Conservation (phyloP, 2,113 vertebrate species). For the Neogobius melanostomus region DNA sequence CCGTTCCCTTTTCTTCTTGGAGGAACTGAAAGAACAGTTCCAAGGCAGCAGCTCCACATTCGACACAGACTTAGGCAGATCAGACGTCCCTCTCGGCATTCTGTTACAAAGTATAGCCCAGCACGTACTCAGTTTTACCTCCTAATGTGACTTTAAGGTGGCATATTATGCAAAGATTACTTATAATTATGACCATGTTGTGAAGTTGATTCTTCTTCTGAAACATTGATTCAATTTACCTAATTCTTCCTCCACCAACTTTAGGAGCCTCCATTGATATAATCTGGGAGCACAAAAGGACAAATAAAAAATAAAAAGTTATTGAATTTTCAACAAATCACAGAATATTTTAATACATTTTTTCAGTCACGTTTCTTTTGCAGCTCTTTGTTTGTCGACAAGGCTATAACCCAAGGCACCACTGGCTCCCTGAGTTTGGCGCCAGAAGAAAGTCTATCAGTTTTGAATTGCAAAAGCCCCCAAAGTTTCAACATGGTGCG, state of each 20-base stretch:
- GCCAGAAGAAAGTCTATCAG: background rate
- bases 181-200: too few species aligned
- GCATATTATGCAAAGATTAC: too few species aligned
- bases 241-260: too few species aligned
- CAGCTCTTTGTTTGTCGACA: background rate
- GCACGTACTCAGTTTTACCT: too few species aligned
- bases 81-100: slow-evolving; percentile 62
- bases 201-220: too few species aligned
- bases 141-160: too few species aligned
- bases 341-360: too few species aligned
- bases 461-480: background rate
- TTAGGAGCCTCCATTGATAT: too few species aligned
- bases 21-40: slow-evolving; percentile 30
- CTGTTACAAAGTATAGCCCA: slow-evolving; percentile 44
- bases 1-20: slow-evolving; percentile 66
- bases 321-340: too few species aligned
- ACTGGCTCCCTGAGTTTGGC: background rate
- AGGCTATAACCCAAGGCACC: background rate
- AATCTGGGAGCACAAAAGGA: too few species aligned
- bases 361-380: background rate
- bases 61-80: slow-evolving; percentile 59
- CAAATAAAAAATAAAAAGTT: too few species aligned
- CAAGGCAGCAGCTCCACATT: slow-evolving; percentile 26
- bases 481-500: background rate
- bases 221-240: too few species aligned